Conservation (phyloP, 37 sponge, comb jelly and placozoan genomes). For the Eunapius fragilis region DNA sequence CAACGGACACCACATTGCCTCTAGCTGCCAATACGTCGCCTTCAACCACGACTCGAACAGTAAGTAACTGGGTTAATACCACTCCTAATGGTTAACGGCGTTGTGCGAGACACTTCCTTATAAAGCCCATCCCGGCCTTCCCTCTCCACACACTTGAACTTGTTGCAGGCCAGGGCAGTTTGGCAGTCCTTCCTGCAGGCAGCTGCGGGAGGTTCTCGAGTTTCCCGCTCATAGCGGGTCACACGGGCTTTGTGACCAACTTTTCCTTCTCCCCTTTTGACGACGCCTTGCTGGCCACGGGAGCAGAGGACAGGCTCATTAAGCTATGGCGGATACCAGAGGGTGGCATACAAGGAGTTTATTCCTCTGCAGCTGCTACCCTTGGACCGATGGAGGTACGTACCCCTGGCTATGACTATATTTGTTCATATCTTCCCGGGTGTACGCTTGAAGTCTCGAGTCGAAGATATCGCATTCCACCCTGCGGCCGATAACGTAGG, state of each 20-base stretch:
- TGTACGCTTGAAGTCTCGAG: constrained; percentile 23
- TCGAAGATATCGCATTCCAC: constrained; percentile 73
- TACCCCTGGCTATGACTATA: neutral
- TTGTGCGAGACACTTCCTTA: neutral
- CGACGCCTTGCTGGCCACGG: constrained; percentile 74
- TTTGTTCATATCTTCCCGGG: neutral
- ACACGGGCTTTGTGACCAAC: constrained; percentile 75
- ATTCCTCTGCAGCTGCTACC: constrained; percentile 29
- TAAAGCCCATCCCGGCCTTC: neutral
- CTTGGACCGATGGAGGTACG: constrained; percentile 46
- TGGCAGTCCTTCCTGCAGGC: constrained; percentile 64
- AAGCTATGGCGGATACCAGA: constrained; percentile 80
- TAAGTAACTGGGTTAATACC: neutral
- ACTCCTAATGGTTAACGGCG: neutral
- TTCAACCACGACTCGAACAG: constrained; percentile 69
- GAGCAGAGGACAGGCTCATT: constrained; percentile 76
- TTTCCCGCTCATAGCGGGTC: constrained; percentile 68
- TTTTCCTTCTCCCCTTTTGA: constrained; percentile 91
- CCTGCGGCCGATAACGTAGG: constrained; percentile 83
- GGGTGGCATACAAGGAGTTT: constrained; percentile 24
- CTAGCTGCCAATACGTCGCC: constrained; percentile 62
- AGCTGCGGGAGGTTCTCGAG: constrained; percentile 53
- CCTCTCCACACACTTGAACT: neutral
- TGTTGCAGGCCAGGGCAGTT: constrained; percentile 47
- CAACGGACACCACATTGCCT: constrained; percentile 60